phyloP scores from a whole-genome alignment of 1,140 invertebrate species.

The Caenorhabditis latens region DNA sequence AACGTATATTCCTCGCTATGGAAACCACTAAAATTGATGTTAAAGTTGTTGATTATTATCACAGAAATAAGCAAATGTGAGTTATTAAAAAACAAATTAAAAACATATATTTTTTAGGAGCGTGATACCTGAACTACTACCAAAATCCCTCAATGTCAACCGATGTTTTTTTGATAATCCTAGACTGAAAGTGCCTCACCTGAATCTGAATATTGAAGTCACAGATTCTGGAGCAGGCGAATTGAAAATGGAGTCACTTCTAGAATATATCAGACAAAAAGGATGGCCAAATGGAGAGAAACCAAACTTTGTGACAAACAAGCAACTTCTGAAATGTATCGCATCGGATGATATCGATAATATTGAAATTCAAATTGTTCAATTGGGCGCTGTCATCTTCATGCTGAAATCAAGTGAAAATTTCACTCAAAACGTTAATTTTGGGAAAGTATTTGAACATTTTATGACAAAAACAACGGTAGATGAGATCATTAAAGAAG shows the following conservation, averaged over 20 bases:
- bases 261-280: background rate
- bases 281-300: background rate
- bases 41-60: background rate
- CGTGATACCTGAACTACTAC: background rate
- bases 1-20: background rate
- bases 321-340: background rate
- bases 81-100: background rate
- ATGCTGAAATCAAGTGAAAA: background rate
- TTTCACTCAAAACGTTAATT: background rate
- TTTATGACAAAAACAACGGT: background rate
- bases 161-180: background rate
- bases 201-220: background rate
- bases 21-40: background rate
- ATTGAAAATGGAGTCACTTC: background rate
- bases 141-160: background rate
- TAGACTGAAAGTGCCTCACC: background rate
- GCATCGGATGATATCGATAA: background rate
- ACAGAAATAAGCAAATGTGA: background rate
- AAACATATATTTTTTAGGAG: background rate
- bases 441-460: background rate
- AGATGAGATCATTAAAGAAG: background rate
- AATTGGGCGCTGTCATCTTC: background rate
- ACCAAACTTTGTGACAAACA: constrained; percentile 9
- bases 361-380: background rate
- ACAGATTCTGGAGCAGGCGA: constrained; percentile 4